A percentile compares a stretch with the other conserved stretches of the same genome.
Evolutionary conservation across 2,888 invertebrate species (phyloP).

Genomic region (Eretmocerus hayati): DNA sequence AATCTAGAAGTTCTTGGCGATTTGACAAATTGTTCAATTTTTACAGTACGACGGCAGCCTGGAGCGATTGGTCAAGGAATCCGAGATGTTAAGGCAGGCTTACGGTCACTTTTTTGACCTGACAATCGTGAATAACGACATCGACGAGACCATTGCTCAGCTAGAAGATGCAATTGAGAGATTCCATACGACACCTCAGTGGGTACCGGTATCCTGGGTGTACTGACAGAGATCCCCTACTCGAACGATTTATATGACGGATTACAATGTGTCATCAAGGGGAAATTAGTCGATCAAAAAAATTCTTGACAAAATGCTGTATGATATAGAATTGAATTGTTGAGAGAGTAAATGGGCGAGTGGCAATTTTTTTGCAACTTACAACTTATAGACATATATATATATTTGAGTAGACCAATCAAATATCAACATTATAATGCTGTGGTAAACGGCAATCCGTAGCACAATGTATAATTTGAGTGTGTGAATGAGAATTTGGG

Average conservation of each 20-base stretch:
- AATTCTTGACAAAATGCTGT: neutral
- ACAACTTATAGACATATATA: slow-evolving; percentile 1
- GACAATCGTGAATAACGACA: slow-evolving; percentile 98
- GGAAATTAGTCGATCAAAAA: slow-evolving; percentile 34
- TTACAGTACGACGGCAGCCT: slow-evolving; percentile 94
- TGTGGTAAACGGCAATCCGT: slow-evolving; percentile 15
- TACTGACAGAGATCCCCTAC: slow-evolving; percentile 65
- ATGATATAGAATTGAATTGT: no score
- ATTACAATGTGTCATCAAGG: slow-evolving; percentile 43
- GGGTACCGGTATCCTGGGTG: slow-evolving; percentile 98
- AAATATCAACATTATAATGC: slow-evolving; percentile 26
- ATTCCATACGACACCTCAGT: slow-evolving; percentile 86
- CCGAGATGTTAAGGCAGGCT: slow-evolving; percentile 90
- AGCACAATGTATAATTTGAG: slow-evolving; percentile 31
- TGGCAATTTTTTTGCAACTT: no score
- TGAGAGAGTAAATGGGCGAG: no score
- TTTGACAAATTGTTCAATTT: slow-evolving; percentile 1
- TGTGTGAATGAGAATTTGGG: slow-evolving; percentile 36
- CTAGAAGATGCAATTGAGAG: slow-evolving; percentile 86
- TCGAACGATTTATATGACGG: slow-evolving; percentile 33
- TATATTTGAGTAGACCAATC: slow-evolving; percentile 30
- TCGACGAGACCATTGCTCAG: slow-evolving; percentile 93
- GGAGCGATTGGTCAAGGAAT: slow-evolving; percentile 92
- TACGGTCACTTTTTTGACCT: slow-evolving; percentile 99
- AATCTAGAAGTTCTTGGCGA: no score